Conservation (phyloP, 2,797 vertebrate genomes). For the Diceros bicornis region DNA sequence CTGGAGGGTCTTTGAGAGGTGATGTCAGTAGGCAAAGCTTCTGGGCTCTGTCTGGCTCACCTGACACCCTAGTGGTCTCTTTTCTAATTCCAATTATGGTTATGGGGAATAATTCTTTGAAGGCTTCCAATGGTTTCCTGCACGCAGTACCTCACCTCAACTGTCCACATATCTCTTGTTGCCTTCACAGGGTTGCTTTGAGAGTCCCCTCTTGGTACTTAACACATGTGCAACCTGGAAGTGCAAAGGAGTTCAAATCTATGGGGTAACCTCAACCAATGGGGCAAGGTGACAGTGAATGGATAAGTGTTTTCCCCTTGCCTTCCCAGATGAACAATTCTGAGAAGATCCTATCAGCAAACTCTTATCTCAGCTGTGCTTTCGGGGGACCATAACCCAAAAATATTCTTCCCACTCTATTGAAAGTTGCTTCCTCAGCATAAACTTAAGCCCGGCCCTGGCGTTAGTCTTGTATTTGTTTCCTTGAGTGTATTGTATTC, state of each 20-base stretch:
- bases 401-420: neutral
- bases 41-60: neutral
- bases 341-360: neutral
- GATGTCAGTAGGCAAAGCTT: neutral
- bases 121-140: neutral
- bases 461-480: neutral
- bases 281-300: neutral
- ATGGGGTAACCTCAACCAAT: neutral
- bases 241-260: neutral
- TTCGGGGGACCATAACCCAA: neutral
- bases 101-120: neutral
- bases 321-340: neutral
- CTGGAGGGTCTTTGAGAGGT: neutral
- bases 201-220: neutral
- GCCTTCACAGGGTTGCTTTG: neutral
- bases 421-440: neutral
- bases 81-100: neutral
- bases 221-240: neutral
- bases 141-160: accelerated
- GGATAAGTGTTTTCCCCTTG: neutral
- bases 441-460: neutral
- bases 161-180: neutral
- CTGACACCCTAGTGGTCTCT: neutral
- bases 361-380: neutral
- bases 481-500: neutral